Evolutionary conservation across 2,888 invertebrate species (phyloP).

Genomic region (Drosophila yooni): DNA sequence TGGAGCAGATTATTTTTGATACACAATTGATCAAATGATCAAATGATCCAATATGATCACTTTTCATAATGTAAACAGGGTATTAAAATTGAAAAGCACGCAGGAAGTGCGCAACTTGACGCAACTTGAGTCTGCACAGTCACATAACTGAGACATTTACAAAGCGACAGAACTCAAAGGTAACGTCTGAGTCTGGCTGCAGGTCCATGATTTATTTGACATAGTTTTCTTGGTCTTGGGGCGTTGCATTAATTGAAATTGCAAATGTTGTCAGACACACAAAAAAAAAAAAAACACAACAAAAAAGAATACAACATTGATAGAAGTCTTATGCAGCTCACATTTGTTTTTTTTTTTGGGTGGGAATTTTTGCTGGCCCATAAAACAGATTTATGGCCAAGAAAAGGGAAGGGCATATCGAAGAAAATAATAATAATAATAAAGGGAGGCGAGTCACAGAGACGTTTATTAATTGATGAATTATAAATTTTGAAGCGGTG

Average conservation of each 20-base stretch:
- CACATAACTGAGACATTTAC: conserved; percentile 55
- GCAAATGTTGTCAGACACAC: conserved; percentile 67
- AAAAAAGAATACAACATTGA: conserved; percentile 51
- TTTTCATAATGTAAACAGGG: not conserved
- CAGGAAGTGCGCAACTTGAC: conserved; percentile 68
- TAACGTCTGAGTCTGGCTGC: conserved; percentile 19
- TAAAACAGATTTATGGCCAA: conserved; percentile 74
- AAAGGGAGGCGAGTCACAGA: conserved; percentile 37
- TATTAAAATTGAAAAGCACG: conserved; percentile 12
- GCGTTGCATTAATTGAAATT: conserved; percentile 82
- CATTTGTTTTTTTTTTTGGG: conserved; percentile 40
- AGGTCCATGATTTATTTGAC: conserved; percentile 82
- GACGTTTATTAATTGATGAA: conserved; percentile 77
- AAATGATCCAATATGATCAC: not conserved
- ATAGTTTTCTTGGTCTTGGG: conserved; percentile 69
- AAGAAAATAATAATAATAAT: conserved; percentile 12
- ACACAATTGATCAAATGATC: too few relatives aligned
- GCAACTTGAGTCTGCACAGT: conserved; percentile 33
- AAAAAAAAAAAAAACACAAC: not conserved
- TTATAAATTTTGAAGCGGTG: conserved; percentile 57
- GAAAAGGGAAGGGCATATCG: conserved; percentile 64
- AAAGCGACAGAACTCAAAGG: conserved; percentile 25
- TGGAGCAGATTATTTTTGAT: not conserved
- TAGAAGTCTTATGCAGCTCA: conserved; percentile 77
- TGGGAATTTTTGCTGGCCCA: conserved; percentile 66